phyloP scores from a whole-genome alignment of 2,888 invertebrate genomes.

The Tortricodes alternella region DNA sequence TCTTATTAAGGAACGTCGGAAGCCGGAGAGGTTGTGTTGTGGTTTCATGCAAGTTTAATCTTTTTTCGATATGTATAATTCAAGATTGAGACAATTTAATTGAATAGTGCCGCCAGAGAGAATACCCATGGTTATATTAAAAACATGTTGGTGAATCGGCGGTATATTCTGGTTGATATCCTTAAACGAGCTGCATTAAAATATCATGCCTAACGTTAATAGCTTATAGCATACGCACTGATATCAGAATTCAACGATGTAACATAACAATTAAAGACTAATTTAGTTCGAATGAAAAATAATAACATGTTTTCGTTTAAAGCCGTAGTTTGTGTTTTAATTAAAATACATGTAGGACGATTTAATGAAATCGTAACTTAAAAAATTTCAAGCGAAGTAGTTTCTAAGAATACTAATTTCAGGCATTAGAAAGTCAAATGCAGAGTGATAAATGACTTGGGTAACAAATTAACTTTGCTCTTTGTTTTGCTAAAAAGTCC shows the following conservation, averaged over 20 bases:
- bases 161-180: no score
- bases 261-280: no score
- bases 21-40: conserved; percentile 24
- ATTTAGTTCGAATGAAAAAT: no score
- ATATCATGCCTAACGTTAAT: no score
- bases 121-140: no score
- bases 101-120: not conserved
- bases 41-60: conserved; percentile 22
- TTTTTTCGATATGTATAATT: not conserved
- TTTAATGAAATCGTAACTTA: not conserved
- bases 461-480: not conserved
- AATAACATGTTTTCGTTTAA: no score
- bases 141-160: not conserved
- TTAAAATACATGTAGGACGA: not conserved
- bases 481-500: no score
- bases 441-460: conserved; percentile 12
- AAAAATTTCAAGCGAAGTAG: conserved; percentile 8
- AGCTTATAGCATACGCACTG: no score
- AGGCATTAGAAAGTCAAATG: conserved; percentile 22
- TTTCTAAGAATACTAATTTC: conserved; percentile 16
- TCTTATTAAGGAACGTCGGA: conserved; percentile 37
- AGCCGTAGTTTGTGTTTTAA: not conserved
- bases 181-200: no score
- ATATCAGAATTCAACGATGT: no score
- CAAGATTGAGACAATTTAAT: not conserved